phyloP scores from a whole-genome alignment of 2,113 vertebrate species.

The mouse (Mus musculus) region GRCm39 chrX:68266501-68267000 shows the following conservation, averaged over 20 bases:
- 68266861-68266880: not conserved
- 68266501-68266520: constrained; percentile 51
- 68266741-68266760: constrained; percentile 42
- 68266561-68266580: constrained; percentile 40
- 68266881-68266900: not conserved
- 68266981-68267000: too few species aligned
- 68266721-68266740: not conserved
- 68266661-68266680: constrained; percentile 45
- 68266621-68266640: constrained; percentile 63
- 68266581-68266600: constrained; percentile 75
- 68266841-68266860: not conserved
- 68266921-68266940: not conserved
- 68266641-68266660: constrained; percentile 66
- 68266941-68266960: not conserved
- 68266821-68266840: not conserved
- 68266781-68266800: not conserved
- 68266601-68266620: constrained; percentile 66
- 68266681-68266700: constrained; percentile 53
- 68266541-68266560: constrained; percentile 68
- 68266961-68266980: not conserved
- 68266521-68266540: constrained; percentile 65
- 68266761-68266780: constrained; percentile 32
- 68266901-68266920: constrained; percentile 20
- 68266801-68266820: not conserved
- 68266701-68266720: constrained; percentile 40